Evolutionary conservation across 2,888 invertebrate genomes (phyloP).

Genomic region (Phorcus lineatus): DNA sequence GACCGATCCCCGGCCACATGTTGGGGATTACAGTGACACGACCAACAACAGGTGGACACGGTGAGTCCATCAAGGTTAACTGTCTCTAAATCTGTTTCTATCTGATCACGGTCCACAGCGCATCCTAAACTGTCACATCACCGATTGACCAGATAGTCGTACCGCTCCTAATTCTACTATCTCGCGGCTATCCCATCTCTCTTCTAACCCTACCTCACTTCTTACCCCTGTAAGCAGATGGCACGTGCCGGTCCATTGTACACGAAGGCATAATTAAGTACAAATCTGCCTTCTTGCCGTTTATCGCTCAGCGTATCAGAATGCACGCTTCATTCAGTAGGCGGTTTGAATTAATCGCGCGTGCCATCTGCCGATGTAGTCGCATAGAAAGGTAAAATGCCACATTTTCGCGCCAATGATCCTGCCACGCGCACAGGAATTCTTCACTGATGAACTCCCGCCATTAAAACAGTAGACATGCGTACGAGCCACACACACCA

Average conservation of each 20-base stretch:
- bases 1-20: too few relatives aligned
- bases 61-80: too few relatives aligned
- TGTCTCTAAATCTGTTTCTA: too few relatives aligned
- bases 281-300: not conserved
- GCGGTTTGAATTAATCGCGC: slow-evolving; percentile 10
- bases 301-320: not conserved
- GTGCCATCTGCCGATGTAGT: not conserved
- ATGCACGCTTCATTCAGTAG: not conserved
- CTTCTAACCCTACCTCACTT: too few relatives aligned
- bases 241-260: not conserved
- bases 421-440: too few relatives aligned
- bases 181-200: too few relatives aligned
- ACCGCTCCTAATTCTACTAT: too few relatives aligned
- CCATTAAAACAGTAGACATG: not conserved
- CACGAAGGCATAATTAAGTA: not conserved
- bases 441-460: not conserved
- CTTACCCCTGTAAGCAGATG: not conserved
- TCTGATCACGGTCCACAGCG: too few relatives aligned
- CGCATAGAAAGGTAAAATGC: not conserved
- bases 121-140: too few relatives aligned
- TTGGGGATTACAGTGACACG: too few relatives aligned
- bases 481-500: not conserved
- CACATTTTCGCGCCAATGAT: not conserved
- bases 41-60: too few relatives aligned
- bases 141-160: too few relatives aligned